Evolutionary conservation across 2,888 invertebrate genomes (phyloP).

Genomic region (Drepanosiphum platanoidis): DNA sequence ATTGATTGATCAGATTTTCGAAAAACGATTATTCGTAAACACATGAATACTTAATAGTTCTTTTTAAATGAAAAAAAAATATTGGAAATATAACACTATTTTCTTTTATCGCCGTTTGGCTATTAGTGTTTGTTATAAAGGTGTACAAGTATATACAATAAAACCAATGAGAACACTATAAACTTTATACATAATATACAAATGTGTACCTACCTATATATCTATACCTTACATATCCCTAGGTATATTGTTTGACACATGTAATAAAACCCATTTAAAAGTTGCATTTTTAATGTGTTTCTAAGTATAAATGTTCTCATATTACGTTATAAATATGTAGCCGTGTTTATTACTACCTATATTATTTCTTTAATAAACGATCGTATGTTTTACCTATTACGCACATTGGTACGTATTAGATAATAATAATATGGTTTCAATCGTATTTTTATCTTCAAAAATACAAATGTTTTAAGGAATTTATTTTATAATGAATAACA

Average conservation of each 20-base stretch:
- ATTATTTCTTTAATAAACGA: slow-evolving; percentile 44
- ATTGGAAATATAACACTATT: slow-evolving; percentile 21
- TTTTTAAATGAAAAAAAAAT: slow-evolving; percentile 18
- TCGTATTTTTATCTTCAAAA: slow-evolving; percentile 24
- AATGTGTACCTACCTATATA: no score
- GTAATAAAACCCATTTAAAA: slow-evolving; percentile 29
- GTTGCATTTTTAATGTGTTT: slow-evolving; percentile 39
- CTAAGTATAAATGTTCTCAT: background rate
- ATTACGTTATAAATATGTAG: slow-evolving; percentile 7
- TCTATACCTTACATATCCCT: no score
- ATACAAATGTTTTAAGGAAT: slow-evolving; percentile 34
- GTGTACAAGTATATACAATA: slow-evolving; percentile 20
- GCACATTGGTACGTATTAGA: background rate
- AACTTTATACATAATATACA: background rate
- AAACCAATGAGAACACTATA: background rate
- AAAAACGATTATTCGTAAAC: slow-evolving; percentile 27
- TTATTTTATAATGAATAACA: background rate
- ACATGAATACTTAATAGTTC: background rate
- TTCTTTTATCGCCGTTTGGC: slow-evolving; percentile 36
- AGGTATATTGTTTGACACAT: slow-evolving; percentile 32
- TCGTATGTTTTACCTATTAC: background rate
- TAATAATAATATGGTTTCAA: background rate
- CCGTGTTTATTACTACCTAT: slow-evolving; percentile 2
- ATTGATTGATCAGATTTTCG: slow-evolving; percentile 19
- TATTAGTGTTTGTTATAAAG: slow-evolving; percentile 30